Evolutionary conservation across 2,888 invertebrate genomes (phyloP), one percentile per base, ranked within the genome.

Genomic region (Ophion costatus): DNA sequence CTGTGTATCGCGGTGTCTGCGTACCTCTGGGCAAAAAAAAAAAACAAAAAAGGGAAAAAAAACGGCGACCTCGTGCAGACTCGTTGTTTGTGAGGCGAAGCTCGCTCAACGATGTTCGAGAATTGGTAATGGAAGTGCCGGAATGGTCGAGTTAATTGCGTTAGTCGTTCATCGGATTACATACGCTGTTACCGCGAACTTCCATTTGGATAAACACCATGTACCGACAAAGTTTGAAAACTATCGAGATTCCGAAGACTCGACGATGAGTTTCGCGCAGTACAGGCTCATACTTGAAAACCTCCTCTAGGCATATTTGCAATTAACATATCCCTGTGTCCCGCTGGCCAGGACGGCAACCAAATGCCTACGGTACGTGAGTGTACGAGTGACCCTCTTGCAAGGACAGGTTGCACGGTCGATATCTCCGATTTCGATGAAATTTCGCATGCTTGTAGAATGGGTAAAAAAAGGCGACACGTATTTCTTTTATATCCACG

Each of bases 131-230:
- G 79, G 80, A 66, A 59, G 38, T 22, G 59, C 73, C 76, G 67
- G 73, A 33, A 76, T 73, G 63, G 66, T 73, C 85, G 42, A 82
- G 80, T 82, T 82, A 80, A 82, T 85, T 42, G 45, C 3, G 38
- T 85, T 76, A 51, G 20, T 71, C 56, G 67, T 77, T 82, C 80
- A 85, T 71, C 29, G 67, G 20, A 66, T 85, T 85, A 66, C 64
- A 61, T 20, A 24, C 64, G 71, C 82, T 82, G 75, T 76, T 33
- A 73, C 70, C 42, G 20, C 20, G 66, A 76, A 79, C 82, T 80
- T 63, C 69, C 79, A 70, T 82, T 75, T 70, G 29, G 66, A 73
- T 70, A 70, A 78, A 81, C 78, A 82, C 81, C 22, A 51, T 61
- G 63, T 61, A 45, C 1, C 24, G 66, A 22, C 66, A 66, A 84